Evolutionary conservation across 2,113 vertebrate species (phyloP).

Genomic region (Coracopsis vasa): DNA sequence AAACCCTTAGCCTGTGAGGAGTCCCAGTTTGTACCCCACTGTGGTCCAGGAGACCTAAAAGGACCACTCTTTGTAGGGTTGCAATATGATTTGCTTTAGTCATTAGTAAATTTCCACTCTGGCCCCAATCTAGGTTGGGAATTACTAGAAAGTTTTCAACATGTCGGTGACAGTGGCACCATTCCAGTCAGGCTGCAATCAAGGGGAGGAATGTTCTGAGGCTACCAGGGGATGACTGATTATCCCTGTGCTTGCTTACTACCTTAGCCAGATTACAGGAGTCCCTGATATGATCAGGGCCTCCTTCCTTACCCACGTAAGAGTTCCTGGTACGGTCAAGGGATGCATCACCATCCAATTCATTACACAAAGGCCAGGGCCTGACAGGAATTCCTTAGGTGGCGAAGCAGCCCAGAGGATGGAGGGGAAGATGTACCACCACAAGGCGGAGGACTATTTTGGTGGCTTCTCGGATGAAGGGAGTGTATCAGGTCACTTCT

Average conservation of each 20-base stretch:
- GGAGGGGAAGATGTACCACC: neutral
- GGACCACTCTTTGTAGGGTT: neutral
- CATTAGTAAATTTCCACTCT: neutral
- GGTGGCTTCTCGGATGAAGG: neutral
- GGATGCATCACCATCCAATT: neutral
- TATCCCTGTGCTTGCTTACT: neutral
- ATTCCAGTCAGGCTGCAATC: neutral
- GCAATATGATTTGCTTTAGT: neutral
- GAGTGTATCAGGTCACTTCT: neutral
- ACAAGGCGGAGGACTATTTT: neutral
- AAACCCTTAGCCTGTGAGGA: neutral
- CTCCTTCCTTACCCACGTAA: neutral
- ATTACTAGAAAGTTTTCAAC: neutral
- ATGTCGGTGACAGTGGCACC: neutral
- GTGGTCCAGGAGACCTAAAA: neutral
- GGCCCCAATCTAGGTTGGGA: neutral
- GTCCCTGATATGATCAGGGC: neutral
- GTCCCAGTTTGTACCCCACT: neutral
- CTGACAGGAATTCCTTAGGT: neutral
- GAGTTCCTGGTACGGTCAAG: neutral
- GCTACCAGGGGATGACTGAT: neutral
- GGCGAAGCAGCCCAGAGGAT: neutral
- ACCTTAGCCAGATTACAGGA: neutral
- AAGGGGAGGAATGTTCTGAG: neutral
- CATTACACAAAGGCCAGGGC: neutral